phyloP scores from a whole-genome alignment of 2,113 vertebrate genomes.

The Caloenas nicobarica region DNA sequence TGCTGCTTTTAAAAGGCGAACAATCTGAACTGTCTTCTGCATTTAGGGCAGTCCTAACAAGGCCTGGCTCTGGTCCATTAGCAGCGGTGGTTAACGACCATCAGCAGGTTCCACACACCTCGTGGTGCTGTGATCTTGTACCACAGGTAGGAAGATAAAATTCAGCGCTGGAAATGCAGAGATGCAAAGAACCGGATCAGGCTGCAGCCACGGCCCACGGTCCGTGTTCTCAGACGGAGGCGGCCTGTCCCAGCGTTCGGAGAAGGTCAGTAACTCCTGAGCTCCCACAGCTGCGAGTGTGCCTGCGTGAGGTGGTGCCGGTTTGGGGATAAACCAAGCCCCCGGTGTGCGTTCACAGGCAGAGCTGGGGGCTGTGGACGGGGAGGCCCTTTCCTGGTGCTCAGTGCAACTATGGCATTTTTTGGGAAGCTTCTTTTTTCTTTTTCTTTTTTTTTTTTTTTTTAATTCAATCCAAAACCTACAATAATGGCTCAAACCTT shows the following conservation, averaged over 20 bases:
- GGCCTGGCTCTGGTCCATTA: no score
- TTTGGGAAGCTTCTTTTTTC: neutral
- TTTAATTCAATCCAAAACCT: neutral
- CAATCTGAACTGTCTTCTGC: no score
- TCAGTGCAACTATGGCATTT: neutral
- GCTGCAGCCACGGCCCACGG: neutral
- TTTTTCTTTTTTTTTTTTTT: neutral
- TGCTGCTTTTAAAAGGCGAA: no score
- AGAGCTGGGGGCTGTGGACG: neutral
- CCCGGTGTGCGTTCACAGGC: fast-evolving
- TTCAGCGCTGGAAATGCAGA: neutral
- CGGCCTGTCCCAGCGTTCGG: no score
- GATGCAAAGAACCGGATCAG: neutral
- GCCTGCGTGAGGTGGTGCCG: neutral
- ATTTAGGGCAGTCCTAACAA: no score
- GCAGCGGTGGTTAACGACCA: fast-evolving
- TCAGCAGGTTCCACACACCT: fast-evolving
- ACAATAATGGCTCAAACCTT: neutral
- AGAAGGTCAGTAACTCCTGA: no score
- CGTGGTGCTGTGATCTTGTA: no score
- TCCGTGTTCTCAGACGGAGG: fast-evolving
- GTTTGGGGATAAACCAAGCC: neutral
- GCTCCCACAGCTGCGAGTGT: fast-evolving
- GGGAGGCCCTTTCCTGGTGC: neutral
- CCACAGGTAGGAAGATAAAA: neutral